Percentiles rank a stretch among this genome's conserved stretches.
Conservation (phyloP, 2,113 vertebrate species). For the Circaetus gallicus region DNA sequence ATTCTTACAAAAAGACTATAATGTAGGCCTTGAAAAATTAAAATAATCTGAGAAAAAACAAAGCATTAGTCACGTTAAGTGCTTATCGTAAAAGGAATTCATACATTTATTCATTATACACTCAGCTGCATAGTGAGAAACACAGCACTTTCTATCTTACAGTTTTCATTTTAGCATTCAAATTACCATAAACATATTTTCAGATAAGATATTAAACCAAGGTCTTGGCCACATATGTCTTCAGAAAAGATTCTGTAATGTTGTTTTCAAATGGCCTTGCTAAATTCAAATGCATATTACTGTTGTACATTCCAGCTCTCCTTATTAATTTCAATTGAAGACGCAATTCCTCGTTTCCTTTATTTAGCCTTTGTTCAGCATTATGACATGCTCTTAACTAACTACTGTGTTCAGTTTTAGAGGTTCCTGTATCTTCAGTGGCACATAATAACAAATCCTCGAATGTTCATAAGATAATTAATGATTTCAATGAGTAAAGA, state of each 20-base stretch:
- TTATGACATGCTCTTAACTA: not conserved
- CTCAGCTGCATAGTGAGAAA: not conserved
- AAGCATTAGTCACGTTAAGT: not conserved
- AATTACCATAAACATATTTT: not conserved
- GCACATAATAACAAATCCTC: not conserved
- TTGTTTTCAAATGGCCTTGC: not conserved
- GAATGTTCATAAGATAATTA: not conserved
- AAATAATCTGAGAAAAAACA: not conserved
- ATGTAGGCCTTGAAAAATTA: not conserved
- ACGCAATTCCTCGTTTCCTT: not conserved
- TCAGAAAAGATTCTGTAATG: not conserved
- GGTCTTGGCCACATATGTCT: not conserved
- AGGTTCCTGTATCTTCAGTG: not conserved
- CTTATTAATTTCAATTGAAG: not conserved
- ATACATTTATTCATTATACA: not conserved
- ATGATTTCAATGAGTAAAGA: not conserved
- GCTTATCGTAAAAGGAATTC: not conserved
- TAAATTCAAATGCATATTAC: not conserved
- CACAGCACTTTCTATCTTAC: not conserved
- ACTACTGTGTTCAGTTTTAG: not conserved
- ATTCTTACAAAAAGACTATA: not conserved
- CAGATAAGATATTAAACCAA: not conserved
- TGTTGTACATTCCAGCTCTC: not conserved
- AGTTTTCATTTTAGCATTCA: slow-evolving; percentile 1
- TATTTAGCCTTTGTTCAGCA: not conserved